Evolutionary conservation across 1,140 invertebrate genomes (phyloP), one percentile per base, ranked within the genome.

Genomic region (Tyrophagus putrescentiae): DNA sequence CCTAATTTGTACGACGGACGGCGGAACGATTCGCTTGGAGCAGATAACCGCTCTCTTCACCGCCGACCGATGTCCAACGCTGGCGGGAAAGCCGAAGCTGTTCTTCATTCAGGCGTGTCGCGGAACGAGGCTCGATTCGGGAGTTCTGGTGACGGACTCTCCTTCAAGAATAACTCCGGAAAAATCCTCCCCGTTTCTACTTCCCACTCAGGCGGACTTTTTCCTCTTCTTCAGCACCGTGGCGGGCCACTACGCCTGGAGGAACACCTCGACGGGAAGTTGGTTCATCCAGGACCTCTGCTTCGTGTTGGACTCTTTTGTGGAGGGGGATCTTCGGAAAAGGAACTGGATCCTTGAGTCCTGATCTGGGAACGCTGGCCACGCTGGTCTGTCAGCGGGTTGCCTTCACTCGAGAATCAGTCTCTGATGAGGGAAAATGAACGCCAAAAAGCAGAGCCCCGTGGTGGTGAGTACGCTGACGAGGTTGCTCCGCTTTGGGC

Each of bases 61-160:
- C 3, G n/a, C 34, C 18, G 82, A 91, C 69, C 83, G 80, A 63
- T 94, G 90, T 67, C 81, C 81, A 23, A 78, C 82, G 56, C 74
- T 97, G 33, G 85, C 86, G 65, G 90, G 91, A 18, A 93, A 93
- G 73, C 89, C 89, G 11, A 94, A 94, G 70, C 61, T 93, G 41
- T 92, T 92, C 70, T 90, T 94, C 65, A 83, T 93, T 66, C 87
- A 84, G 72, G 80, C 88, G 64, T 93, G 88, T 65, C 87, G 89
- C 72, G 88, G 87, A 23, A 84, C 88, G 69, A 80, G 80, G 67
- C 72, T 92, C 21, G 88, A 92, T 72, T 70, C 74, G 32, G 87
- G 77, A 4, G 9, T 9, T 21, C 9, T 11, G 9, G 45, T 50
- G 9, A 9, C 9, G 9, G 45, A 11, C 21, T 39, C 36, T 39